Base-by-base conservation (phyloP, 2,113 vertebrate genomes). In the Triplophysa tibetana region DNA sequence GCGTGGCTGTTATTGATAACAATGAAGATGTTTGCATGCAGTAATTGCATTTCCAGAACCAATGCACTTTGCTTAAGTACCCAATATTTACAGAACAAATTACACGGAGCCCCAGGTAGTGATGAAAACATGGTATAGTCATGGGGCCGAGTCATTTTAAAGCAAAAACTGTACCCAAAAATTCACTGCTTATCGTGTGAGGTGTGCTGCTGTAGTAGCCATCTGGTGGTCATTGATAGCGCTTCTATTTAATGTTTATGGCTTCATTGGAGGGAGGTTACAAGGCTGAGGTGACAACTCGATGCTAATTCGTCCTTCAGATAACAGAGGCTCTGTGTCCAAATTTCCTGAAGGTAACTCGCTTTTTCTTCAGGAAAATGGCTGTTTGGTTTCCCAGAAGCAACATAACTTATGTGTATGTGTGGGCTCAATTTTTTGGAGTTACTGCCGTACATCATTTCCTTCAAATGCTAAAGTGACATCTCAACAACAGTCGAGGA, bases 11-110 rank as follows among this genome's bases (percentile, higher is more conserved):
- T 87, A 89, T 89, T 89, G 88, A 90, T 88, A 91, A 91, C 90
- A 90, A 90, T 89, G 88, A 90, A 90, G 88, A 90, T 91, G 91
- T 93, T 92, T 92, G 91, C 91, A 84, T 90, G 86, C 85, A 88
- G 85, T 92, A 92, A 93, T 93, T 92, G 91, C 87, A 89, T 91
- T 91, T 90, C 87, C 91, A 89, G 88, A 68, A 69, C 85, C 81
- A 84, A 87, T 86, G 89, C 90, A 77, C 84, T 88, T 87, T 83
- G 78, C 89, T 89, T 90, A 92, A 90, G 85, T 88, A 88, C 82
- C 84, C 86, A 75, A 82, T 93, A 91, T 93, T 92, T 92, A 90
- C 90, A 89, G 87, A 91, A 90, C 89, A 93, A 92, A 93, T 92
- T 87, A 91, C 89, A 87, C 82, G 23, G 11, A 60, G 68, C 52